phyloP scores from a whole-genome alignment of 2,888 invertebrate species.

The Bombylius major region DNA sequence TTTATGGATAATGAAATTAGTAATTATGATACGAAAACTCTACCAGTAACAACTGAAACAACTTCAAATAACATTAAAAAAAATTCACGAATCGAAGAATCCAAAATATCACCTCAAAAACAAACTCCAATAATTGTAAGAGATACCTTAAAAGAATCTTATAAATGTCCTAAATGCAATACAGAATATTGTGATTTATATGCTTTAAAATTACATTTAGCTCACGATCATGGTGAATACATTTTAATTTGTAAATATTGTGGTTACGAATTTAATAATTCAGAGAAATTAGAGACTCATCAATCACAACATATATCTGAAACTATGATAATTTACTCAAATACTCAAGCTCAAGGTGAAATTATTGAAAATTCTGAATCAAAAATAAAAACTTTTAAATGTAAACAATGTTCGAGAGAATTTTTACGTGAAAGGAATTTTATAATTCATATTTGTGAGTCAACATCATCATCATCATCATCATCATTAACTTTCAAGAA shows the following conservation, averaged over 20 bases:
- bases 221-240: constrained; percentile 14
- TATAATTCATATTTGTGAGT: not conserved
- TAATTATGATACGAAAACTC: not conserved
- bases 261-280: constrained; percentile 13
- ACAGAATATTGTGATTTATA: constrained; percentile 12
- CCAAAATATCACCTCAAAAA: no score
- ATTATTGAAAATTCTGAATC: not conserved
- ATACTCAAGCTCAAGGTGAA: not conserved
- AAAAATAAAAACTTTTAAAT: no score
- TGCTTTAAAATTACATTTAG: constrained; percentile 16
- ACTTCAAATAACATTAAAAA: no score
- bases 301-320: constrained; percentile 3
- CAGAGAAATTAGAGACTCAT: constrained; percentile 11
- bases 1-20: constrained; percentile 3
- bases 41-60: not conserved
- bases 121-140: no score
- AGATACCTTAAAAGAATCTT: constrained; percentile 1
- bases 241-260: constrained; percentile 15
- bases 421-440: not conserved
- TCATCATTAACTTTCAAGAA: no score
- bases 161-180: constrained; percentile 20
- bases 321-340: not conserved
- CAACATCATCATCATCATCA: no score
- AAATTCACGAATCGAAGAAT: no score
- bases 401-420: not conserved